A percentile compares a stretch with the other conserved stretches of the same genome.
These are phyloP conservation scores for Drosophila formosana DNA, from an alignment of 2,888 invertebrate genomes.

Conservation along the genomic window DNA sequence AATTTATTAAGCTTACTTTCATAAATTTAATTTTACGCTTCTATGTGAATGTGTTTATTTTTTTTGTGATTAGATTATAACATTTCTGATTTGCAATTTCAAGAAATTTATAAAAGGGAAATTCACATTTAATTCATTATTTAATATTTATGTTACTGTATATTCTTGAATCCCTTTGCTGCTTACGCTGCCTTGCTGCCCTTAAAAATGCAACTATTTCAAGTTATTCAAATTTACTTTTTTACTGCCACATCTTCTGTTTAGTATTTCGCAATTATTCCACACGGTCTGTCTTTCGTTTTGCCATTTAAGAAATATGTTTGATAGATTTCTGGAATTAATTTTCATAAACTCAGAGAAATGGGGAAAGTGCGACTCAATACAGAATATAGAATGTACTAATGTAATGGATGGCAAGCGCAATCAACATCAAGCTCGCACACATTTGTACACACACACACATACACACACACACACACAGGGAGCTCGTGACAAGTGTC, in stretches of 20 bases:
- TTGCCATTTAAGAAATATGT: not conserved
- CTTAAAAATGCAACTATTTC: not conserved
- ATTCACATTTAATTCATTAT: too few species aligned
- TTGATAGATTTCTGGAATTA: conserved; percentile 15
- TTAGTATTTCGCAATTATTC: not conserved
- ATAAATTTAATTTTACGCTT: too few species aligned
- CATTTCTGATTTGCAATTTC: too few species aligned
- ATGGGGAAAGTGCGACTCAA: conserved; percentile 7
- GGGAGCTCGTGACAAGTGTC: conserved; percentile 69
- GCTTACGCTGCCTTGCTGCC: too few species aligned
- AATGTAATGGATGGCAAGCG: conserved; percentile 50
- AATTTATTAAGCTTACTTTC: too few species aligned
- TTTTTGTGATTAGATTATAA: too few species aligned
- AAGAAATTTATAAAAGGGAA: too few species aligned
- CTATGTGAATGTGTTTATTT: too few species aligned
- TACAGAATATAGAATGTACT: conserved; percentile 38
- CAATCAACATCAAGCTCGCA: conserved; percentile 52
- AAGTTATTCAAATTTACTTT: not conserved
- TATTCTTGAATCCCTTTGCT: too few species aligned
- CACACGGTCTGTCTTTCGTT: too few species aligned
- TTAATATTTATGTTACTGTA: too few species aligned
- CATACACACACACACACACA: conserved; percentile 8
- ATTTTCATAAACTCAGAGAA: conserved; percentile 12
- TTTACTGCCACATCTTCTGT: not conserved
- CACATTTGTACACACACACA: conserved; percentile 17